Percentiles rank a stretch among this genome's conserved stretches.
These are phyloP conservation scores for Zeugodacus cucurbitae DNA, from an alignment of 1,140 invertebrate species.

Conservation along the genomic window DNA sequence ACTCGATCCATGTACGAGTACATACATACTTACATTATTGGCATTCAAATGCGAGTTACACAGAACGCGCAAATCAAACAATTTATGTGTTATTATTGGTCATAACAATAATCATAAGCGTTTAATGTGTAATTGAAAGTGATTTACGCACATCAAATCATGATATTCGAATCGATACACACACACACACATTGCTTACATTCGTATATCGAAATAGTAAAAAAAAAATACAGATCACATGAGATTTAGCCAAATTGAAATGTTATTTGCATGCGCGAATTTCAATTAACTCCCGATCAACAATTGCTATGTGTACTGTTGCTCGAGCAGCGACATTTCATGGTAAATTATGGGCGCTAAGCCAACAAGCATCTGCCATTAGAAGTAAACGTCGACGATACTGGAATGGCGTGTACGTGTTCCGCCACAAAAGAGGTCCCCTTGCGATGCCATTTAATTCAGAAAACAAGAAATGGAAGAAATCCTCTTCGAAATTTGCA, in stretches of 20 bases:
- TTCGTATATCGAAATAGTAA: neutral
- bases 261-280: neutral
- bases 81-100: conserved; percentile 23
- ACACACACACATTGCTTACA: neutral
- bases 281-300: neutral
- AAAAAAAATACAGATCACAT: neutral
- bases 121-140: conserved; percentile 37
- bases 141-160: neutral
- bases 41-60: neutral
- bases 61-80: conserved; percentile 2
- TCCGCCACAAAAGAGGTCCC: neutral
- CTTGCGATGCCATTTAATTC: neutral
- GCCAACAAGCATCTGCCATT: conserved; percentile 22
- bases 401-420: conserved; percentile 1
- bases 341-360: conserved; percentile 8
- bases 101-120: conserved; percentile 33
- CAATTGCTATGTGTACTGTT: neutral
- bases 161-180: neutral
- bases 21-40: neutral
- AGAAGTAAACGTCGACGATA: neutral
- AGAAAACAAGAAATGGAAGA: neutral
- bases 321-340: neutral
- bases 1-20: neutral
- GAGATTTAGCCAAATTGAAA: neutral
- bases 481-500: neutral